phyloP scores from a whole-genome alignment of 2,888 invertebrate species.

The Rhogogaster chlorosoma region DNA sequence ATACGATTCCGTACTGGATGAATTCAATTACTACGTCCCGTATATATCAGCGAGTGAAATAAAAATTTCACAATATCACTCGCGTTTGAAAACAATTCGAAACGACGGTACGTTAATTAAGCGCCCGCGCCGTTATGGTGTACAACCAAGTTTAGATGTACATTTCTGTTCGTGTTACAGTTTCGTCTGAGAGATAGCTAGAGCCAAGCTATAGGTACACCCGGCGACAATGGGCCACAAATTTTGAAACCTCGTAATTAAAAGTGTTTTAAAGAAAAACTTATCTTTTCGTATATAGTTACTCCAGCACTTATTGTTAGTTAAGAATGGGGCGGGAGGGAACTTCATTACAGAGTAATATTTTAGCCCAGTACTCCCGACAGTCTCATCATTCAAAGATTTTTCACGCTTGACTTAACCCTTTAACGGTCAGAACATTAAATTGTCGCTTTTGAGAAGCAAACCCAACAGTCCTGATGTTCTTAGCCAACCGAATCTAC shows the following conservation, averaged over 20 bases:
- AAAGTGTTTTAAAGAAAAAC: not conserved
- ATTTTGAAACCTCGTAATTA: not conserved
- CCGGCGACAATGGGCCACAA: not conserved
- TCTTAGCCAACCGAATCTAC: not conserved
- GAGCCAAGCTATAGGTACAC: not conserved
- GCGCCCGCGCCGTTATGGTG: not conserved
- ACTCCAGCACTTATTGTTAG: not conserved
- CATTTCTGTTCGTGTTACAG: not conserved
- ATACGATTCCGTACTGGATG: not conserved
- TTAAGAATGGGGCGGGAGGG: not conserved
- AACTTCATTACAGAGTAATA: not conserved
- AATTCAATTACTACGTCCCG: not conserved
- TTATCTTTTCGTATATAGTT: slow-evolving; percentile 10
- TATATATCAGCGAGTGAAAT: not conserved
- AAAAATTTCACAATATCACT: not conserved
- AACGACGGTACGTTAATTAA: not conserved
- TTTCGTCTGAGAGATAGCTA: not conserved
- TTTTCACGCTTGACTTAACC: slow-evolving; percentile 10
- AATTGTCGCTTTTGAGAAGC: slow-evolving; percentile 3
- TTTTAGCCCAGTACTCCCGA: not conserved
- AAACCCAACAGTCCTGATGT: not conserved
- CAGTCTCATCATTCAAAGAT: slow-evolving; percentile 10
- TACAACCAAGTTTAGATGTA: not conserved
- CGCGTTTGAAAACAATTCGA: not conserved
- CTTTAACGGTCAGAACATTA: slow-evolving; percentile 17